Base-by-base conservation (phyloP, 2,888 invertebrate species). In the Vesta saturnalis region DNA sequence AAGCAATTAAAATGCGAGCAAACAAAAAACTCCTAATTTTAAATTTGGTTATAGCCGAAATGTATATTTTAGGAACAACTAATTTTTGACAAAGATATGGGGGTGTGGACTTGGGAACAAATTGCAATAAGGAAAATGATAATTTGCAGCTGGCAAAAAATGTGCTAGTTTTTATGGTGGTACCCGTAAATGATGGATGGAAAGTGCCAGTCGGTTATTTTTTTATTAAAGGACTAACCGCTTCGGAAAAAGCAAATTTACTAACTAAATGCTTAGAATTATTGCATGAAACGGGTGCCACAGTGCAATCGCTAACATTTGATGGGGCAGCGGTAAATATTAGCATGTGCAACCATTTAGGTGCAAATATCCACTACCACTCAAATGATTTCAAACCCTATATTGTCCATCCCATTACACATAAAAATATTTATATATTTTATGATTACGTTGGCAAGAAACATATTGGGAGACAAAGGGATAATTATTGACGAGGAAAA, bases 151-250 rank as follows among this genome's bases (percentile, higher is more conserved):
- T n/a, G n/a, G n/a, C n/a, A n/a, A n/a, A n/a, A n/a, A n/a, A n/a
- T n/a, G n/a, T n/a, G n/a, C n/a, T n/a, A n/a, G n/a, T n/a, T n/a
- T n/a, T n/a, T n/a, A n/a, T n/a, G n/a, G n/a, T n/a, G n/a, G n/a
- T n/a, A n/a, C n/a, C n/a, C n/a, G n/a, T n/a, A n/a, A n/a, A n/a
- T n/a, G n/a, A n/a, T n/a, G n/a, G n/a, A n/a, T n/a, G n/a, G n/a
- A n/a, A n/a, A n/a, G 65, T 78, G 18, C 79, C 78, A 18, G 54
- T 77, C 10, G 77, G 76, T 1, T 78, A 78, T 72, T 78, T 77
- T 72, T 74, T 78, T 52, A 75, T 46, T 18, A 67, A 74, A 68
- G 72, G 76, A 10, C 60, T 79, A 59, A 72, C 55, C 59, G 75
- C 74, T 23, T 60, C 69, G 6, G 72, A 76, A 64, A 74, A 75